Evolutionary conservation across 2,888 invertebrate genomes (phyloP), one percentile per base, ranked within the genome.

Genomic region (Oscheius sp.): DNA sequence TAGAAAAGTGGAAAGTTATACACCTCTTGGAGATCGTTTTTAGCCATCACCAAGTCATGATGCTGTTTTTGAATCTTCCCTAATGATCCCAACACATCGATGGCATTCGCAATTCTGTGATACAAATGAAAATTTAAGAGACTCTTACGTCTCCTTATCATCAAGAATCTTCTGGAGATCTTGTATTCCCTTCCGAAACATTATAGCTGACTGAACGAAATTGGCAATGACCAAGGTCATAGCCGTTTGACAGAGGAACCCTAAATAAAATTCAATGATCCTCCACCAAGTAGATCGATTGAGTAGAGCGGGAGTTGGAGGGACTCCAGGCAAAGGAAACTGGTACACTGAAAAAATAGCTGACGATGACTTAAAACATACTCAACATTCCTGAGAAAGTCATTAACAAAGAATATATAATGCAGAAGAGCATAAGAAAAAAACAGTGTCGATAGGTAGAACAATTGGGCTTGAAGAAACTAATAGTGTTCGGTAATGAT

Each of bases 191-290:
- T n/a, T n/a, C 20, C 20, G n/a, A 9, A 54, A 8, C 14, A 32
- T 17, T 2, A 6, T 1, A 5, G 33, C 33, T 9, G 54, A 2
- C 22, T 32, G 32, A 33, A 33, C 32, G 4, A 54, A 33, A 12
- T 20, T 32, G 3, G 33, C 33, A 2, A n/a, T 20, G 33, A 54
- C 17, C n/a, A 54, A 20, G 12, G 32, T 54, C 54, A 54, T 32
- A n/a, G 33, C 14, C 6, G 6, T 54, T 54, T 54, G 54, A 1
- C 54, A 32, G 33, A 54, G 32, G 36, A 54, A 54, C n/a, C 32
- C 32, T 17, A 33, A 33, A 33, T 54, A 54, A 9, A 33, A 33
- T 20, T 54, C 54, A 1, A 54, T 2, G 2, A 54, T 33, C 20
- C 32, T 30, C 54, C 30, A 54, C 2, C 17, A 4, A 33, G 20